Conservation (phyloP, 2,888 invertebrate genomes). For the Scaptomyza polygonia region DNA sequence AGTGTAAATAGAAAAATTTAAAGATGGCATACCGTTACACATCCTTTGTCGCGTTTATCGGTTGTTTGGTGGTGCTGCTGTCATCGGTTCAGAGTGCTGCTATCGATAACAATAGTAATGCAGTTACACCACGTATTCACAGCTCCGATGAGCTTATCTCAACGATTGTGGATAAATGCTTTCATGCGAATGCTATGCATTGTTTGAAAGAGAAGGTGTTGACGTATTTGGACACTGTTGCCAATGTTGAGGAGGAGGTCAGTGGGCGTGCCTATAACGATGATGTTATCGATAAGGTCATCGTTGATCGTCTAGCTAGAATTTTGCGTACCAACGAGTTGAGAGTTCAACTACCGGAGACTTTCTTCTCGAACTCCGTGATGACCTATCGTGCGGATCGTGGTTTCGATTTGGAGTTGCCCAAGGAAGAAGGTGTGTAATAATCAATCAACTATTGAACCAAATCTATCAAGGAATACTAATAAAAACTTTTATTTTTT, state of each 20-base stretch:
- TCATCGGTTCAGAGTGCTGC: conserved; percentile 84
- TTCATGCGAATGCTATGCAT: conserved; percentile 88
- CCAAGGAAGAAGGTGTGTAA: conserved; percentile 84
- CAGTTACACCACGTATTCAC: conserved; percentile 86
- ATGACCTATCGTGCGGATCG: conserved; percentile 88
- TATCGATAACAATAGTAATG: conserved; percentile 83
- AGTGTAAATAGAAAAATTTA: conserved; percentile 28
- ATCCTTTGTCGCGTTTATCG: conserved; percentile 85
- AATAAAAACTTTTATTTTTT: not conserved
- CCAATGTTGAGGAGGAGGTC: conserved; percentile 87
- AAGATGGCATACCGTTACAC: conserved; percentile 77
- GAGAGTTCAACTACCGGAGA: conserved; percentile 89
- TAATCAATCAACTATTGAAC: not conserved
- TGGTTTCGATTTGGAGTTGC: conserved; percentile 88
- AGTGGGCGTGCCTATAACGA: conserved; percentile 87
- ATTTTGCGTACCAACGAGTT: conserved; percentile 91
- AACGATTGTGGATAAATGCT: conserved; percentile 90
- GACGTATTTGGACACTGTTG: conserved; percentile 89
- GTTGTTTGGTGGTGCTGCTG: conserved; percentile 85
- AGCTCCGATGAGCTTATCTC: conserved; percentile 89
- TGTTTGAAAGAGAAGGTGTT: conserved; percentile 92
- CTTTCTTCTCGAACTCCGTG: conserved; percentile 88
- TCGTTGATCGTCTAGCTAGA: conserved; percentile 89
- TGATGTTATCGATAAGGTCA: conserved; percentile 89
- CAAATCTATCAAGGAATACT: not conserved